A percentile compares a stretch with the other conserved stretches of the same genome.
Evolutionary conservation across 2,113 vertebrate genomes (phyloP).

Genomic region (Limanda limanda): DNA sequence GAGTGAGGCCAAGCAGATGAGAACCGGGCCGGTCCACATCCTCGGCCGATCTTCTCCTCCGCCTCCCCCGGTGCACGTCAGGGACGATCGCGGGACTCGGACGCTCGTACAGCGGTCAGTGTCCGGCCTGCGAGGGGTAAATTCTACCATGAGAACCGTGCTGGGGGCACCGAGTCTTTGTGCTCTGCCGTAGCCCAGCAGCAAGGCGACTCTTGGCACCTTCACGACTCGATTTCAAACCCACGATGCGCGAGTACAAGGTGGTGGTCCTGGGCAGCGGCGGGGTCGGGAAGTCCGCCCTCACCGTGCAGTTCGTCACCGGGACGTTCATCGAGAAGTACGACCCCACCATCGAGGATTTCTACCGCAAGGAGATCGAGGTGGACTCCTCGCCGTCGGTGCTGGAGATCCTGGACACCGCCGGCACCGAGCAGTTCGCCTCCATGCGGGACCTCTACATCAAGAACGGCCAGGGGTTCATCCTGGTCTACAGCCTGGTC

Average conservation of each 20-base stretch:
- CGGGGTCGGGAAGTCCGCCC: slow-evolving; percentile 95
- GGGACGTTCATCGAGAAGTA: slow-evolving; percentile 97
- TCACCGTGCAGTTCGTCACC: slow-evolving; percentile 96
- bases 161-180: slow-evolving; percentile 80
- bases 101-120: slow-evolving; percentile 52
- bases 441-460: slow-evolving; percentile 98
- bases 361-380: slow-evolving; percentile 98
- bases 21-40: slow-evolving; percentile 54
- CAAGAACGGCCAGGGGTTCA: slow-evolving; percentile 97
- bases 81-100: slow-evolving; percentile 47
- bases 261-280: slow-evolving; percentile 98
- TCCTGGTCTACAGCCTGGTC: slow-evolving; percentile 94
- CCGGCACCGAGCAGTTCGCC: slow-evolving; percentile 96
- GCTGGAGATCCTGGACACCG: slow-evolving; percentile 96
- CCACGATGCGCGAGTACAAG: slow-evolving; percentile 94
- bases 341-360: slow-evolving; percentile 97
- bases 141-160: slow-evolving; percentile 78
- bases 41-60: neutral
- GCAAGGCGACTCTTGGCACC: slow-evolving; percentile 60
- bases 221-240: slow-evolving; percentile 46
- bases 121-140: slow-evolving; percentile 69
- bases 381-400: slow-evolving; percentile 96
- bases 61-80: slow-evolving; percentile 33
- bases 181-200: slow-evolving; percentile 76
- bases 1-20: slow-evolving; percentile 75